A percentile compares a stretch with the other conserved stretches of the same genome.
Evolutionary conservation across 2,797 vertebrate genomes (phyloP).

Genomic region (Catamblyrhynchus diadema): DNA sequence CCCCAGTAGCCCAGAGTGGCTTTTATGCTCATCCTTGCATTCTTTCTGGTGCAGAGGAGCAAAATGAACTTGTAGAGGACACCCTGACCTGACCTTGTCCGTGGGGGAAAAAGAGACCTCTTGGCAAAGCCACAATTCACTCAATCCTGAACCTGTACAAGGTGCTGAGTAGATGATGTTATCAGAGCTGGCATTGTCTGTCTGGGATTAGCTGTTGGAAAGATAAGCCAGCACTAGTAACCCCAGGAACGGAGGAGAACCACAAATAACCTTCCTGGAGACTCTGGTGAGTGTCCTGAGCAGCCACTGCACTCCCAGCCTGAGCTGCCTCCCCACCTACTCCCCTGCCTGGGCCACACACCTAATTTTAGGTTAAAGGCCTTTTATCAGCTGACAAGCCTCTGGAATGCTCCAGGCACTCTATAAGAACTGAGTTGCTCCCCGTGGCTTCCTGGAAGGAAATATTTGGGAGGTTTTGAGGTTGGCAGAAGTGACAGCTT

Average conservation of each 20-base stretch:
- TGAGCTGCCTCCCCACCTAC: background rate
- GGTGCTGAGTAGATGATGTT: background rate
- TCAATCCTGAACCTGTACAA: background rate
- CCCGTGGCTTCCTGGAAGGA: rapidly evolving
- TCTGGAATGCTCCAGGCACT: background rate
- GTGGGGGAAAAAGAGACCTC: background rate
- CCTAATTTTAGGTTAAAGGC: background rate
- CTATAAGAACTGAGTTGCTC: background rate
- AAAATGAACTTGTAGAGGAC: background rate
- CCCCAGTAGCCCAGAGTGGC: background rate
- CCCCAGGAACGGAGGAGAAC: background rate
- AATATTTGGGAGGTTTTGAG: background rate
- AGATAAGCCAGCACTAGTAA: background rate
- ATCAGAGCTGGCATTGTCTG: background rate
- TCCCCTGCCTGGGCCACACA: background rate
- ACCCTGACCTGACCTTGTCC: background rate
- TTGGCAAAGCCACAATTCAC: background rate
- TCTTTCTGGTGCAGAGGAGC: background rate
- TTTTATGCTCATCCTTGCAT: background rate
- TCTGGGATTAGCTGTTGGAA: background rate
- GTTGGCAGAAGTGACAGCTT: background rate
- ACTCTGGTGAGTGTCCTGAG: rapidly evolving
- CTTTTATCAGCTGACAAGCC: background rate
- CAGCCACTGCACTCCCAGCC: rapidly evolving
- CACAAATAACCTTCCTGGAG: background rate